Conservation (phyloP, 2,888 invertebrate genomes). For the Pandemis corylana region DNA sequence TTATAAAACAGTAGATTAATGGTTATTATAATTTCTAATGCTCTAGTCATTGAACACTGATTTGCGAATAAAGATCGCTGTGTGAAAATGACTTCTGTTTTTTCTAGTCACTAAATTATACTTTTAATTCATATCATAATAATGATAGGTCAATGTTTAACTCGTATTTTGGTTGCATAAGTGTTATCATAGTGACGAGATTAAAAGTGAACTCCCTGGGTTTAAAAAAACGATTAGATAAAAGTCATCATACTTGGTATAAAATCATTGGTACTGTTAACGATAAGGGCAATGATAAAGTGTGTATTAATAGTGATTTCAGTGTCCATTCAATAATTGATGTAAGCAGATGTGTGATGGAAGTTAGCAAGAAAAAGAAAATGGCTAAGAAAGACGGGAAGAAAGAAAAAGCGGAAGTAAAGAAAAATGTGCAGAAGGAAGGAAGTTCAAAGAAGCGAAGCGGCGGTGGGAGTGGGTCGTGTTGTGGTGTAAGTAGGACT, state of each 20-base stretch:
- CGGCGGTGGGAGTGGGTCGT: not conserved
- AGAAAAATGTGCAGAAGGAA: constrained; percentile 6
- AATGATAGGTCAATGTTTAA: not conserved
- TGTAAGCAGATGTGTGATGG: constrained; percentile 16
- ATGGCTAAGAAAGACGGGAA: constrained; percentile 23
- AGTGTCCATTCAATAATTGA: constrained; percentile 25
- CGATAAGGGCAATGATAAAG: constrained; percentile 30
- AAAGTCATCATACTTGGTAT: constrained; percentile 10
- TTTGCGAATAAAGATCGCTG: too few relatives aligned
- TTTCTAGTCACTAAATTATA: too few relatives aligned
- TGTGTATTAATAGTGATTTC: not conserved
- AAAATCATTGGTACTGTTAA: constrained; percentile 24
- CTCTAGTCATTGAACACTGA: too few relatives aligned
- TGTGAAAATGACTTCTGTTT: too few relatives aligned
- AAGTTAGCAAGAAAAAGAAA: constrained; percentile 40
- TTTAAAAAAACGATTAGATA: constrained; percentile 31
- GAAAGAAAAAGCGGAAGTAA: constrained; percentile 21
- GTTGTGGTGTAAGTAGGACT: constrained; percentile 5
- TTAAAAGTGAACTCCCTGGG: constrained; percentile 8
- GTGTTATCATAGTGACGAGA: constrained; percentile 8
- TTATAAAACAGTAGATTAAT: too few relatives aligned
- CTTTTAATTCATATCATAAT: too few relatives aligned
- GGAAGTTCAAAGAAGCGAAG: not conserved
- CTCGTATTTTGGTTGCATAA: constrained; percentile 2
- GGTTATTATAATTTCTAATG: too few relatives aligned